These are phyloP conservation scores for Onthophagus sagittarius DNA, from an alignment of 2,888 invertebrate species.

Conservation along the genomic window DNA sequence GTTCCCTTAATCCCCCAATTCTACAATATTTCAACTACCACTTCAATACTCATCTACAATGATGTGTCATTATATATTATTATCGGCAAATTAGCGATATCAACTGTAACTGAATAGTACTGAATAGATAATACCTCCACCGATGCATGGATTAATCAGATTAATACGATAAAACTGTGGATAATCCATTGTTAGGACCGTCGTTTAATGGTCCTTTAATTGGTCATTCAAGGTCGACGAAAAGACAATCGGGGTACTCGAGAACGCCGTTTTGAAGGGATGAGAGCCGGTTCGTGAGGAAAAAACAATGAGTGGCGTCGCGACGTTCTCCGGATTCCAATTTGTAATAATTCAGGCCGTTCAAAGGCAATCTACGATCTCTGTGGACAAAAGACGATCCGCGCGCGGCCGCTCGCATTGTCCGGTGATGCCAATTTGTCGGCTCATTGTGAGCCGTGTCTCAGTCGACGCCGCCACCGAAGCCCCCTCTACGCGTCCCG, in stretches of 20 bases:
- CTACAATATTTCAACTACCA: background rate
- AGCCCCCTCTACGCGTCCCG: background rate
- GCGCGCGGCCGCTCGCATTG: conserved; percentile 6
- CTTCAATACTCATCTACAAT: background rate
- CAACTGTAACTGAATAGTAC: no score
- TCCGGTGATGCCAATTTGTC: conserved; percentile 13
- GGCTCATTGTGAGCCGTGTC: conserved; percentile 9
- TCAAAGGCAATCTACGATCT: conserved; percentile 10
- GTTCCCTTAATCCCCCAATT: background rate
- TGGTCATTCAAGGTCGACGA: background rate
- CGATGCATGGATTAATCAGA: no score
- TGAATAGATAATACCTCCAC: no score
- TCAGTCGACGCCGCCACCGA: background rate
- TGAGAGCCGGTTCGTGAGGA: background rate
- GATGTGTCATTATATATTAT: no score
- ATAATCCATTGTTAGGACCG: no score
- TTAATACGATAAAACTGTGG: no score
- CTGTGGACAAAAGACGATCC: conserved; percentile 8
- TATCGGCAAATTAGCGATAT: no score
- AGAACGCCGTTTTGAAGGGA: background rate
- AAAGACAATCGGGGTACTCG: background rate
- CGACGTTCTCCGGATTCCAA: conserved; percentile 4
- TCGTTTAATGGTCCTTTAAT: background rate
- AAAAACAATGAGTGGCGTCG: conserved; percentile 1
- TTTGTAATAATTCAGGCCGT: conserved; percentile 9